Percentiles rank a stretch among this genome's conserved stretches.
phyloP scores from a whole-genome alignment of 2,113 vertebrate species.

The Bubalus kerabau region DNA sequence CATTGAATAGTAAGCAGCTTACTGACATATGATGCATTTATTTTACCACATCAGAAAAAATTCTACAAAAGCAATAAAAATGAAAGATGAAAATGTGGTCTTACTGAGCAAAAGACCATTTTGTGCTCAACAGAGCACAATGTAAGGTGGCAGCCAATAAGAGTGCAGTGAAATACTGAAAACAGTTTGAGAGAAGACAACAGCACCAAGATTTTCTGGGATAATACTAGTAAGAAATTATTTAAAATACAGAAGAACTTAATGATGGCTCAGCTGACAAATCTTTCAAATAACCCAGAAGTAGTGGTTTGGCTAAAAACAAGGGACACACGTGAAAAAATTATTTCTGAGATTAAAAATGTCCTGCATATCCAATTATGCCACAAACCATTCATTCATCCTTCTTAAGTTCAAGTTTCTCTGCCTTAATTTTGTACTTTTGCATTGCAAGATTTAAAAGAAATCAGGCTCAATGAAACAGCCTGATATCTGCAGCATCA shows the following conservation, averaged over 20 bases:
- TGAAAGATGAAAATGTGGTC: neutral
- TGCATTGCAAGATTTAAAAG: neutral
- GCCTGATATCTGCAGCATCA: neutral
- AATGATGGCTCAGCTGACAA: neutral
- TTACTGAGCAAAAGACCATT: neutral
- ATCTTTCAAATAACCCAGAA: neutral
- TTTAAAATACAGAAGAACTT: slow-evolving; percentile 9
- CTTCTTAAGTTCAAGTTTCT: neutral
- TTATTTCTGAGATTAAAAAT: slow-evolving; percentile 17
- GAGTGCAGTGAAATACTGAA: neutral
- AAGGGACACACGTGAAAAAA: neutral
- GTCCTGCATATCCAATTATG: neutral
- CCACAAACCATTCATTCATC: neutral
- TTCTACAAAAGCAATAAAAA: neutral
- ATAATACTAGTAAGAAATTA: neutral
- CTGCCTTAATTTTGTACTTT: neutral
- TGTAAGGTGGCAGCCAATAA: neutral
- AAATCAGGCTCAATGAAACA: neutral
- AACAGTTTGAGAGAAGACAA: neutral
- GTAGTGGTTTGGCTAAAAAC: slow-evolving; percentile 1
- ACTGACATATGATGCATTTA: neutral
- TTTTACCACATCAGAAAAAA: neutral
- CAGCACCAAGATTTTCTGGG: neutral
- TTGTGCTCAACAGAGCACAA: neutral
- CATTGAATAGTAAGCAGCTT: neutral